Base-by-base conservation (phyloP, 2,888 invertebrate genomes). In the Phyllotreta cruciferae region DNA sequence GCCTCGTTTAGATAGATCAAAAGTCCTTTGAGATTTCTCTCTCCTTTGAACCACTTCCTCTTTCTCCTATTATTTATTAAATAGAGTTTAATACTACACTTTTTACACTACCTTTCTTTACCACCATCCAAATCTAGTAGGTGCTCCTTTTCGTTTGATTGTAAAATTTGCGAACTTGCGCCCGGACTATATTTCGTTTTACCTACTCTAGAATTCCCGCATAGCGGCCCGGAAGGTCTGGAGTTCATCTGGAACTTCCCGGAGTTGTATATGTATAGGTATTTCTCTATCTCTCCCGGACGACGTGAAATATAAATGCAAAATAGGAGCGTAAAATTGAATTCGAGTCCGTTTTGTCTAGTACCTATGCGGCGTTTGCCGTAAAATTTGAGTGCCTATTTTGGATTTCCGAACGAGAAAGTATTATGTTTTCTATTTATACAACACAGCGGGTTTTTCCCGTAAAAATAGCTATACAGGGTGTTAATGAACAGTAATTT, bases 291-390 rank as follows among this genome's bases (percentile, higher is more conserved):
- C 24, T 38, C 14, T 10, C 34, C 58, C 44, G 38, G 52, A 52
- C 52, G 34, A 50, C 58, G 36, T 58, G 41, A 58, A 58, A 58
- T 58, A 58, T 50, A 58, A 58, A 58, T 58, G 58, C 58, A 58
- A 58, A 58, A 58, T 52, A 56, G 42, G 45, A 44, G 44, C 45
- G 35, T 56, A 56, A 56, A 56, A 56, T 56, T 56, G 56, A 56
- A 56, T 56, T 56, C 56, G 44, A 44, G 35, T 0, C 56, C 42
- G 44, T 56, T 56, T 44, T 44, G 52, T 34, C 56, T 36, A 44
- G 44, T 44, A 24, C 4, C 1, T 24, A 24, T 35, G 34, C 44
- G 42, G 56, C 39, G 13, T 42, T 13, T 56, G 36, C 44, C 34
- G 36, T 56, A 56, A 56, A 56, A 56, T n/a, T 56, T 44, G 44